These are phyloP conservation scores for Tryphoninae sp. DNA, from an alignment of 2,888 invertebrate genomes.

Conservation along the genomic window DNA sequence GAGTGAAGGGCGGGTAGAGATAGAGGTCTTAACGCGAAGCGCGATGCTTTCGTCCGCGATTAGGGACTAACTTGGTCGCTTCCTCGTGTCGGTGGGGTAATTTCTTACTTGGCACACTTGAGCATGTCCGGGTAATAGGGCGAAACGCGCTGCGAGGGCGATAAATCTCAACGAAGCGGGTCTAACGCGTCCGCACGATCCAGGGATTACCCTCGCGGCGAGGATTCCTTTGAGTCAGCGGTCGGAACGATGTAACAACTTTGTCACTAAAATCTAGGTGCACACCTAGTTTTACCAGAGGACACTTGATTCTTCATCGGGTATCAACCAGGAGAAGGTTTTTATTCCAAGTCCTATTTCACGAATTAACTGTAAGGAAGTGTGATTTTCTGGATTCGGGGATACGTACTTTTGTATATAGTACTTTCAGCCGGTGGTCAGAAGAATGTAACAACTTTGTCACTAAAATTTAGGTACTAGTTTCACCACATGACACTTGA, in stretches of 20 bases:
- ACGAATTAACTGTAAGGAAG: too few species aligned
- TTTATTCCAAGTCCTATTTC: too few species aligned
- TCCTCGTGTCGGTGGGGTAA: slow-evolving; percentile 37
- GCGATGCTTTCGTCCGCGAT: slow-evolving; percentile 49
- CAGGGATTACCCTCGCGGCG: slow-evolving; percentile 19
- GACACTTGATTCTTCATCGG: not conserved
- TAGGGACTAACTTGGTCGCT: slow-evolving; percentile 53
- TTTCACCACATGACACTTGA: not conserved
- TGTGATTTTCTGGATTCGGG: too few species aligned
- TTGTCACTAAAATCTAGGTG: not conserved
- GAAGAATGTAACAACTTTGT: slow-evolving; percentile 6
- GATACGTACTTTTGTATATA: too few species aligned
- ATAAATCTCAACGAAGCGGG: slow-evolving; percentile 46
- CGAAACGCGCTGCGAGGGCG: slow-evolving; percentile 36
- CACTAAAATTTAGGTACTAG: not conserved
- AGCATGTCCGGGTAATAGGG: slow-evolving; percentile 53
- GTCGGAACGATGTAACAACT: slow-evolving; percentile 5
- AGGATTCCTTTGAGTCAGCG: slow-evolving; percentile 11
- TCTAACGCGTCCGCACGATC: slow-evolving; percentile 44
- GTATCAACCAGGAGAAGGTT: not conserved
- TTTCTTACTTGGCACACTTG: slow-evolving; percentile 55
- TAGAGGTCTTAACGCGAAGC: slow-evolving; percentile 42
- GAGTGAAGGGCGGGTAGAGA: slow-evolving; percentile 13
- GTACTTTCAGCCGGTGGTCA: not conserved
- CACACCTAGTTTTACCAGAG: not conserved